Conservation (phyloP, 2,888 invertebrate species). For the Eutolmus rufibarbis region DNA sequence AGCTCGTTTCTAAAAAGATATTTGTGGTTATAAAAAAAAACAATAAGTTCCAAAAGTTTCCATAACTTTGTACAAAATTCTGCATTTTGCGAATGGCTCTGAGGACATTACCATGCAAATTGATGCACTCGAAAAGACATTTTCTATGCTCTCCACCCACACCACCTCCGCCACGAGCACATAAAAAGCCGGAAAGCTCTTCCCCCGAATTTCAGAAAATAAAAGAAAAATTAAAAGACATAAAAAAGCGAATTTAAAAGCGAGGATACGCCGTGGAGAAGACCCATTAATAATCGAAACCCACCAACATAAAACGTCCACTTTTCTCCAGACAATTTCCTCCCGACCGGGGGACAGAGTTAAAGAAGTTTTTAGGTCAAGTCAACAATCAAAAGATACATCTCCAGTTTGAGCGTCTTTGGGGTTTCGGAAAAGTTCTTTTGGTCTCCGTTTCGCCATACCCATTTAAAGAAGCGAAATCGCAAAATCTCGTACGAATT, state of each 20-base stretch:
- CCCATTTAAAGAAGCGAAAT: constrained; percentile 9
- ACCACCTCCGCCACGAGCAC: no score
- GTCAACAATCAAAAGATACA: not conserved
- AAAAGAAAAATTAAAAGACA: not conserved
- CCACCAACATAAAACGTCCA: not conserved
- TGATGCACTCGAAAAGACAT: not conserved
- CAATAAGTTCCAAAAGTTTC: no score
- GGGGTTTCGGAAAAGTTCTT: not conserved
- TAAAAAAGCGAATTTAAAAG: not conserved
- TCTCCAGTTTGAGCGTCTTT: not conserved
- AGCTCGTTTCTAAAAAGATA: not conserved
- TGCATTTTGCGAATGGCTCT: not conserved
- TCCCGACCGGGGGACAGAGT: not conserved
- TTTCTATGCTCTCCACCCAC: not conserved
- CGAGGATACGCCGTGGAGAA: not conserved
- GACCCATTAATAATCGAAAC: not conserved
- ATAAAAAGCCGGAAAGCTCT: not conserved
- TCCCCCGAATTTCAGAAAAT: not conserved
- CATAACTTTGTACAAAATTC: not conserved
- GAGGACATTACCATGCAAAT: not conserved
- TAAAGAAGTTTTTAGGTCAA: constrained; percentile 20
- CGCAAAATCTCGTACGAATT: not conserved
- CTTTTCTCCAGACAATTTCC: constrained; percentile 17
- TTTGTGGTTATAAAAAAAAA: not conserved
- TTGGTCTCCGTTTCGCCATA: not conserved